Evolutionary conservation across 2,888 invertebrate genomes (phyloP), one percentile per base, ranked within the genome.

Genomic region (Tachystola acroxantha): DNA sequence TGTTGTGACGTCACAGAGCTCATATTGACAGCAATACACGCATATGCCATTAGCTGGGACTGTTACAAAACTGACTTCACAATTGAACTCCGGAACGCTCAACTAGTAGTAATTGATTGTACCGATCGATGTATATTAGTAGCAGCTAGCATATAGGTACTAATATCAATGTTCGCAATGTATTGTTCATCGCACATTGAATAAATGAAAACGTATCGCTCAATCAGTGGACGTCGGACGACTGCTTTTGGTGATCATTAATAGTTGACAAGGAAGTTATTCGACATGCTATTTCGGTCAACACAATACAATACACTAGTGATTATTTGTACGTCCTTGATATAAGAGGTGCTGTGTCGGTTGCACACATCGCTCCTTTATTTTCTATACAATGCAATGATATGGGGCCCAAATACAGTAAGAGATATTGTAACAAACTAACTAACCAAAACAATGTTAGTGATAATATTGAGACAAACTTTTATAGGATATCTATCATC

Each of bases 41-140:
- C 45, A 48, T n/a, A n/a, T 46, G 43, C 48, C 46, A 55, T 56
- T 58, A 61, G 49, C 53, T 47, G 53, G 54, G 57, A 53, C 53
- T 60, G 49, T 46, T 59, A 68, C 66, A 61, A 67, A 69, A 75
- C 67, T 64, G 63, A 70, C 63, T 60, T 48, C 54, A 65, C 80
- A 84, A 82, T 84, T 85, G 82, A 69, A 71, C 69, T 61, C 46
- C 13, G 34, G 31, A 61, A 64, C 70, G 69, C 66, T 78, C 78
- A 82, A 84, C 72, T 59, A 79, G 74, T 53, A 63, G 75, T 80
- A 84, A 84, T 85, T 82, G 82, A 75, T 73, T 72, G 67, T 53
- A 56, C 51, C 53, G 66, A 72, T 72, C 65, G 60, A 63, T 67
- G 68, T 69, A 65, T 4, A 60, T 62, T 56, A 50, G 57, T 63